Evolutionary conservation across 2,888 invertebrate genomes (phyloP).

Genomic region (Diaperis boleti): DNA sequence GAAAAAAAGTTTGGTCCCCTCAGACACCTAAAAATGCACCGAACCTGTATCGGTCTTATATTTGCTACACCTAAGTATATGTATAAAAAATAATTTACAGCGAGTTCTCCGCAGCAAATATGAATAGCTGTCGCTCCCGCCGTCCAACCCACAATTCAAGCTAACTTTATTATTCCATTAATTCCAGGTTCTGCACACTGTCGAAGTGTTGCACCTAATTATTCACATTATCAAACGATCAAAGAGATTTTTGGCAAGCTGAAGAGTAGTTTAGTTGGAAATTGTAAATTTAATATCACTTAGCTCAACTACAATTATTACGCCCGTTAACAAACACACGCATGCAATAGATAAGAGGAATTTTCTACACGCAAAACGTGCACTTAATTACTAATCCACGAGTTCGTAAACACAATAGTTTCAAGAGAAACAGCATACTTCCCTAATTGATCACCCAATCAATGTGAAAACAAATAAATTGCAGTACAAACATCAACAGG

Average conservation of each 20-base stretch:
- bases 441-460: too few relatives aligned
- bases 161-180: neutral
- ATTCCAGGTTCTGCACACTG: neutral
- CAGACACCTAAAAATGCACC: too few relatives aligned
- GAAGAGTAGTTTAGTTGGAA: constrained; percentile 2
- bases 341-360: constrained; percentile 10
- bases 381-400: neutral
- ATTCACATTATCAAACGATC: constrained; percentile 9
- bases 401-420: too few relatives aligned
- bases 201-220: neutral
- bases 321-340: constrained; percentile 10
- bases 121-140: too few relatives aligned
- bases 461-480: too few relatives aligned
- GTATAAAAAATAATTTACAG: too few relatives aligned
- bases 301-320: constrained; percentile 8
- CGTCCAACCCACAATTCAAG: too few relatives aligned
- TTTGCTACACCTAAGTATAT: too few relatives aligned
- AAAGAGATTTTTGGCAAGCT: constrained; percentile 1
- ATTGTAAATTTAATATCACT: constrained; percentile 26
- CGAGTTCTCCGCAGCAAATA: too few relatives aligned
- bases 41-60: too few relatives aligned
- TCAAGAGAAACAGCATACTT: neutral
- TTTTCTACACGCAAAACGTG: constrained; percentile 6
- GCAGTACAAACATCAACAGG: neutral
- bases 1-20: too few relatives aligned